A percentile compares a stretch with the other conserved stretches of the same genome.
Evolutionary conservation across 2,888 invertebrate species (phyloP).

Genomic region (Beris morrisii): DNA sequence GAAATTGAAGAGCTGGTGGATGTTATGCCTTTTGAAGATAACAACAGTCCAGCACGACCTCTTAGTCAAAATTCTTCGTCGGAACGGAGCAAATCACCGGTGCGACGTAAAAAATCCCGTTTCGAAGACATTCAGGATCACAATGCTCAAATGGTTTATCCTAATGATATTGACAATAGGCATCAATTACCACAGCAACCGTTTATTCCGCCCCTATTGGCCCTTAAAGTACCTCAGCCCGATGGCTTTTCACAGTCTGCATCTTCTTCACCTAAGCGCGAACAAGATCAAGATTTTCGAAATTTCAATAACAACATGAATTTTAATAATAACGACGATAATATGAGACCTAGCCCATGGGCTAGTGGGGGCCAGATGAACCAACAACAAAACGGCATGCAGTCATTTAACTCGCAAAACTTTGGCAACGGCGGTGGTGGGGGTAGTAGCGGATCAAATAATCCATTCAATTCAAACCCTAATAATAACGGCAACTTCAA

Average conservation of each 20-base stretch:
- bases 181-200: slow-evolving; percentile 9
- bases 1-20: slow-evolving; percentile 80
- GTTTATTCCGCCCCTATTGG: slow-evolving; percentile 49
- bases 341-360: slow-evolving; percentile 38
- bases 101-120: slow-evolving; percentile 49
- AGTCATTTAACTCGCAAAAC: slow-evolving; percentile 3
- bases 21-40: slow-evolving; percentile 71
- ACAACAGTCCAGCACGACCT: slow-evolving; percentile 41
- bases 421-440: slow-evolving; percentile 5
- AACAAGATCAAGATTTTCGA: slow-evolving; percentile 37
- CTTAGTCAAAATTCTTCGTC: slow-evolving; percentile 48
- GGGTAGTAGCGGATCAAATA: neutral
- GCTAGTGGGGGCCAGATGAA: slow-evolving; percentile 30
- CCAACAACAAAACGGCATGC: slow-evolving; percentile 33
- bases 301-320: slow-evolving; percentile 36
- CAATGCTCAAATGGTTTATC: slow-evolving; percentile 50
- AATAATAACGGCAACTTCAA: slow-evolving; percentile 24
- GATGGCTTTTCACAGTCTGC: slow-evolving; percentile 23
- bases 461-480: slow-evolving; percentile 15
- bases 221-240: slow-evolving; percentile 49
- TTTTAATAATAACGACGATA: slow-evolving; percentile 34
- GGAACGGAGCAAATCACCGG: slow-evolving; percentile 45
- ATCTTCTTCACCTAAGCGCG: slow-evolving; percentile 19
- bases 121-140: slow-evolving; percentile 52
- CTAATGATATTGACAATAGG: slow-evolving; percentile 35